Conservation (phyloP, 2,797 vertebrate genomes). For the Anomalospiza imberbis region DNA sequence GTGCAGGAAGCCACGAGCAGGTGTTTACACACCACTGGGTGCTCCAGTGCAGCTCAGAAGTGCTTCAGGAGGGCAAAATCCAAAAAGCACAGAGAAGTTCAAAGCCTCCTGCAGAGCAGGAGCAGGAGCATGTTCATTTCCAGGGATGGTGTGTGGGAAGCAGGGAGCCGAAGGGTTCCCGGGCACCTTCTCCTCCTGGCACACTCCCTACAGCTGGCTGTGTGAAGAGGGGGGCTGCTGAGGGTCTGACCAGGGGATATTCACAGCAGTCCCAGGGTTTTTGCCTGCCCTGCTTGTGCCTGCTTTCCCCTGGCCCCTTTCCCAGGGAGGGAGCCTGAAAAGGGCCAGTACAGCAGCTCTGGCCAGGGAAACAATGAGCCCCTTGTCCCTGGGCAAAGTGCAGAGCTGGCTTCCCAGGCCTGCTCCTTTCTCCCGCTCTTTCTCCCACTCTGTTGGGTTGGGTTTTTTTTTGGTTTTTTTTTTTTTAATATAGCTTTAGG, state of each 20-base stretch:
- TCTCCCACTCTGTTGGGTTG: not conserved
- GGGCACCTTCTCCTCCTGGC: not conserved
- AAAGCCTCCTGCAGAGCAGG: not conserved
- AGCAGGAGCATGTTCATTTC: accelerated
- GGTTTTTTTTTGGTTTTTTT: accelerated
- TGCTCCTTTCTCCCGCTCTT: slow-evolving; percentile 19
- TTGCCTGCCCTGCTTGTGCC: slow-evolving; percentile 37
- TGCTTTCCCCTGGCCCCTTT: slow-evolving; percentile 30
- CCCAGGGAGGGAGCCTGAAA: slow-evolving; percentile 56
- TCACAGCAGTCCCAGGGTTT: not conserved
- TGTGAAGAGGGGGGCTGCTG: not conserved
- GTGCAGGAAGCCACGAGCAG: accelerated
- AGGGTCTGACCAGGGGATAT: not conserved
- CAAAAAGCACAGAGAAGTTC: not conserved
- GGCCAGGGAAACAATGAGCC: slow-evolving; percentile 61
- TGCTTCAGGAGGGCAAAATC: not conserved
- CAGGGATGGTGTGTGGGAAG: not conserved
- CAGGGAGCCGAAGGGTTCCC: not conserved
- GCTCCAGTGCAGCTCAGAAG: not conserved
- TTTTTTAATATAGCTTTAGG: not conserved
- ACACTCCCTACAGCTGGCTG: not conserved
- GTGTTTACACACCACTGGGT: not conserved
- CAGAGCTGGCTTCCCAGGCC: slow-evolving; percentile 38
- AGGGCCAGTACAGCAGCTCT: slow-evolving; percentile 24
- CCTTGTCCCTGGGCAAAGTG: slow-evolving; percentile 60